Evolutionary conservation across 2,888 invertebrate species (phyloP).

Genomic region (Thumatha senex): DNA sequence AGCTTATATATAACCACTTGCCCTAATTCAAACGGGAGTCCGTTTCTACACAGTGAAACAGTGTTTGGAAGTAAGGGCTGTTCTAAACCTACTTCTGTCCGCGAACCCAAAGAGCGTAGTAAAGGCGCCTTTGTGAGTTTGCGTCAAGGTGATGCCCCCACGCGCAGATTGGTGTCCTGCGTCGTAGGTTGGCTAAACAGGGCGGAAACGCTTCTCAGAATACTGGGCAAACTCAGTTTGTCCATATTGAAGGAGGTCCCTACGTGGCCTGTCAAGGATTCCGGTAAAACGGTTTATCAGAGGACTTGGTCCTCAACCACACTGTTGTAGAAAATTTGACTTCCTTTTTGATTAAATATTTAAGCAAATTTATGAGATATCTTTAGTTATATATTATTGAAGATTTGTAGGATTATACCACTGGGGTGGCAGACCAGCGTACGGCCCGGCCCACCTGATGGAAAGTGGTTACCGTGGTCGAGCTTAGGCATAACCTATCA

Average conservation of each 20-base stretch:
- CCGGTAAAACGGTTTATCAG: slow-evolving; percentile 13
- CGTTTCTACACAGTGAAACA: slow-evolving; percentile 41
- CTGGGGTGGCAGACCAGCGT: too few species aligned
- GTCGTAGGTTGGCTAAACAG: background rate
- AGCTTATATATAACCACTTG: slow-evolving; percentile 7
- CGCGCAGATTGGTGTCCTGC: slow-evolving; percentile 4
- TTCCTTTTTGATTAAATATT: slow-evolving; percentile 19
- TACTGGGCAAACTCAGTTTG: background rate
- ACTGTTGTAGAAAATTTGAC: slow-evolving; percentile 41
- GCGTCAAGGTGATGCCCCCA: slow-evolving; percentile 2
- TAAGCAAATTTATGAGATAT: background rate
- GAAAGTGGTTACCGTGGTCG: too few species aligned
- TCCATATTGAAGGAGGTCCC: background rate
- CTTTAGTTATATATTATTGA: background rate
- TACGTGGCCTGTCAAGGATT: background rate
- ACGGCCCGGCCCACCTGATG: too few species aligned
- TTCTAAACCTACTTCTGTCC: slow-evolving; percentile 19
- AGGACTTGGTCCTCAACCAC: slow-evolving; percentile 34
- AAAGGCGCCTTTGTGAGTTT: slow-evolving; percentile 1
- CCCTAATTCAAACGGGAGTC: slow-evolving; percentile 3
- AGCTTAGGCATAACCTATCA: too few species aligned
- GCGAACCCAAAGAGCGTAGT: slow-evolving; percentile 26
- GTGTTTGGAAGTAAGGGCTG: slow-evolving; percentile 28
- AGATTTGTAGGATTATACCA: too few species aligned
- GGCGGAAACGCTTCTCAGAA: background rate